Evolutionary conservation across 2,888 invertebrate species (phyloP).

Genomic region (Pharmacophagus antenor): DNA sequence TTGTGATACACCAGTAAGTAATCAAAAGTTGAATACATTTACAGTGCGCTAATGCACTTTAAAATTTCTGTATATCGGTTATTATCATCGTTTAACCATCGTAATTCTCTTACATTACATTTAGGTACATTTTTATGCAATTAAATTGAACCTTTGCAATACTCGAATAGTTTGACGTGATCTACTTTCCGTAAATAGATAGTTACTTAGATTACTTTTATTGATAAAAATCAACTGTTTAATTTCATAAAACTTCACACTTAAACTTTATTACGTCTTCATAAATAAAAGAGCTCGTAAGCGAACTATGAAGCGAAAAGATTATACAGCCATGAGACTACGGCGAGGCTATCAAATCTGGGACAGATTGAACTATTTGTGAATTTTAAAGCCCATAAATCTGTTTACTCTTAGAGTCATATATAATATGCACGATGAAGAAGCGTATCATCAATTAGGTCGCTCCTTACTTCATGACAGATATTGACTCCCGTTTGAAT

Average conservation of each 20-base stretch:
- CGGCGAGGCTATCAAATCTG: conserved; percentile 42
- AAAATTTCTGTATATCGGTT: background rate
- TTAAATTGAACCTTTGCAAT: background rate
- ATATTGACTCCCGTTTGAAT: conserved; percentile 29
- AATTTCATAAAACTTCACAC: conserved; percentile 52
- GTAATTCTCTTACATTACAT: background rate
- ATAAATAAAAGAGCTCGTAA: conserved; percentile 70
- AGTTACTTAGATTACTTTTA: too few species aligned
- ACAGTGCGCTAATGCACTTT: background rate
- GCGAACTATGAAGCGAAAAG: conserved; percentile 41
- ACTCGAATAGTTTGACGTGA: background rate
- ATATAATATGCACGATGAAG: conserved; percentile 19
- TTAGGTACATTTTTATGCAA: too few species aligned
- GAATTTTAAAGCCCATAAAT: conserved; percentile 57
- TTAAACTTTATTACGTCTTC: conserved; percentile 62
- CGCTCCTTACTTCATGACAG: conserved; percentile 25
- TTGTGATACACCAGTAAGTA: conserved; percentile 40
- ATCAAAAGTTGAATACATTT: background rate
- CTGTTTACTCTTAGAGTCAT: conserved; percentile 43
- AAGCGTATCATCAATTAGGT: conserved; percentile 16
- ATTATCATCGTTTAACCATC: background rate
- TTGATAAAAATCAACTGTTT: background rate
- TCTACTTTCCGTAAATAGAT: background rate
- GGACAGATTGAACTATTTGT: conserved; percentile 60
- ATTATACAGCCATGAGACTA: conserved; percentile 48